Evolutionary conservation across 2,113 vertebrate genomes (phyloP).

Genomic region (Gnathonemus echidnorhynchus): DNA sequence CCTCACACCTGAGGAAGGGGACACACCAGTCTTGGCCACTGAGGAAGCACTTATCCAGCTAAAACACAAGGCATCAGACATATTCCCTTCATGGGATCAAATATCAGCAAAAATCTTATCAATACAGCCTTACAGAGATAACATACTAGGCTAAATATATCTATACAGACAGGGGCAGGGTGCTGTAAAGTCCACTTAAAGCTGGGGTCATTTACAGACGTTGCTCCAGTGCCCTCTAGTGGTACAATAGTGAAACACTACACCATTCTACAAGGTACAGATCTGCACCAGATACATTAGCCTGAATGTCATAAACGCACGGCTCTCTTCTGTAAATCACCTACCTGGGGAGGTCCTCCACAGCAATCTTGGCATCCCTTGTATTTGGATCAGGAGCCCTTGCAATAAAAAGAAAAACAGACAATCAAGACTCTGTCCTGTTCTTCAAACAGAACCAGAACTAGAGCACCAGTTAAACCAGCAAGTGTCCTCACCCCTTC

Average conservation of each 20-base stretch:
- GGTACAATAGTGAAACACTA: neutral
- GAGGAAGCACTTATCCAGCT: neutral
- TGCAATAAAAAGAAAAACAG: conserved; percentile 26
- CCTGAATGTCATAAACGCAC: neutral
- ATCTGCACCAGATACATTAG: neutral
- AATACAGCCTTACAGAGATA: neutral
- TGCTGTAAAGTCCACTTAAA: neutral
- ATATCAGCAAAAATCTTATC: neutral
- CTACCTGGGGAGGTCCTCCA: conserved; percentile 79
- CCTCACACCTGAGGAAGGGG: conserved; percentile 69
- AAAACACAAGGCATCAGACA: neutral
- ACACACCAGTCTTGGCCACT: neutral
- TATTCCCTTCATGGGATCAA: too few species aligned
- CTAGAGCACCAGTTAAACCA: neutral
- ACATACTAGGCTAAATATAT: neutral
- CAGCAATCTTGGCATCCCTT: conserved; percentile 71
- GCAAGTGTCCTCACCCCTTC: conserved; percentile 75
- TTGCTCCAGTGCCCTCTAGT: conserved; percentile 30
- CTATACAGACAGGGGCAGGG: neutral
- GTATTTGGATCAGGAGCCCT: conserved; percentile 79
- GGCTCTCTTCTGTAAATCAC: conserved; percentile 17
- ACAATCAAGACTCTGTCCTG: neutral
- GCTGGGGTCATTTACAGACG: neutral
- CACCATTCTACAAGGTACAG: neutral
- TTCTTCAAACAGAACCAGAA: neutral